A percentile compares a stretch with the other conserved stretches of the same genome.
phyloP scores from a whole-genome alignment of 2,888 invertebrate genomes.

The Lithophane semibrunnea region DNA sequence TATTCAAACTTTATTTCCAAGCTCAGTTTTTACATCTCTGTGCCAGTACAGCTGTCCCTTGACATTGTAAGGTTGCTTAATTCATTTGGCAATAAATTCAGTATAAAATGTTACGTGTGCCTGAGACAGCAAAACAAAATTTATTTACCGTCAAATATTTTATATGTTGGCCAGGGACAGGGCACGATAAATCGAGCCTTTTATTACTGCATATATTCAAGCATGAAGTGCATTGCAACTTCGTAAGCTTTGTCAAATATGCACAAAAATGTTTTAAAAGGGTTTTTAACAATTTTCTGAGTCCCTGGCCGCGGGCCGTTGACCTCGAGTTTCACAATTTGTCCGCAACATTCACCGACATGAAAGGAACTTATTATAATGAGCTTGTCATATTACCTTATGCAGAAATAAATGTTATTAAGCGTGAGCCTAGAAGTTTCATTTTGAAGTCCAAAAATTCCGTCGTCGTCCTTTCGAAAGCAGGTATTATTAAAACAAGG shows the following conservation, averaged over 20 bases:
- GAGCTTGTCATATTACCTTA: conserved; percentile 52
- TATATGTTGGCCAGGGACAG: conserved; percentile 44
- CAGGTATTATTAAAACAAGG: conserved; percentile 21
- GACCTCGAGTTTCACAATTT: conserved; percentile 70
- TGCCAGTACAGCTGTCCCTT: conserved; percentile 35
- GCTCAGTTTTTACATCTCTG: conserved; percentile 20
- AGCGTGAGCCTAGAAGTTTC: conserved; percentile 2
- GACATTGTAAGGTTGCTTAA: conserved; percentile 40
- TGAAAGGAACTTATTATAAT: conserved; percentile 65
- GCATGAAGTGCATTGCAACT: conserved; percentile 61
- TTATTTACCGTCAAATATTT: conserved; percentile 64
- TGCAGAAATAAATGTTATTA: conserved; percentile 25
- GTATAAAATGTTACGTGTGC: conserved; percentile 43
- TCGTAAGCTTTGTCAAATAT: conserved; percentile 68
- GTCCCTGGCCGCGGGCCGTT: conserved; percentile 62
- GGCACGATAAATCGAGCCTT: conserved; percentile 57
- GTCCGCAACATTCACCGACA: conserved; percentile 65
- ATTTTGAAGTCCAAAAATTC: conserved; percentile 7
- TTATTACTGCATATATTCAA: conserved; percentile 59
- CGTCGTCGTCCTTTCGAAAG: conserved; percentile 1
- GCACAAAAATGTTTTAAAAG: conserved; percentile 65
- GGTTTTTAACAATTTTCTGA: conserved; percentile 59
- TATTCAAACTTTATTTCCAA: conserved; percentile 6
- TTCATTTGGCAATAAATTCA: conserved; percentile 58
- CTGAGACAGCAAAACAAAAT: conserved; percentile 42